Evolutionary conservation across 1,140 invertebrate species (phyloP).

Genomic region (Chionoecetes opilio): DNA sequence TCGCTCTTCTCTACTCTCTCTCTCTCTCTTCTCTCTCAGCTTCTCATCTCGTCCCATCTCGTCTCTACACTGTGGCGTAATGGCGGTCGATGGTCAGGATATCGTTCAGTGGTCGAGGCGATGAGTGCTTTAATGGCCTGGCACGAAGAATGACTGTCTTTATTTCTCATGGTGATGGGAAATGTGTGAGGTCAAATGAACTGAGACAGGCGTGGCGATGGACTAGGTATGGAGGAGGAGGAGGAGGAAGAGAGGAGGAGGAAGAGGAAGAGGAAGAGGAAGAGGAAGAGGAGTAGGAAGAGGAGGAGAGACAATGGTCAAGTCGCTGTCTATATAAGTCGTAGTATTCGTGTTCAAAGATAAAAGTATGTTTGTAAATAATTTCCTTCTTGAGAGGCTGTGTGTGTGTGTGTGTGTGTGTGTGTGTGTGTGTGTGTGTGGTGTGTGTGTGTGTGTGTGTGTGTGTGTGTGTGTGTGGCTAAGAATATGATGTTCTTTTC

Average conservation of each 20-base stretch:
- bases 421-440: slow-evolving; percentile 27
- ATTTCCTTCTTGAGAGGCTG: not conserved
- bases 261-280: not conserved
- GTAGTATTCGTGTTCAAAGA: not conserved
- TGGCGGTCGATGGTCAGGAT: not conserved
- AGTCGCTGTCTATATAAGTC: not conserved
- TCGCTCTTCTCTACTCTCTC: no score
- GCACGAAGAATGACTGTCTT: not conserved
- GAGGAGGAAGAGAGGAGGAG: not conserved
- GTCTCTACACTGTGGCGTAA: no score
- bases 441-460: not conserved
- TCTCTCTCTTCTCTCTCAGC: no score
- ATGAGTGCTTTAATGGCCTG: not conserved
- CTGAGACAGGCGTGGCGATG: not conserved
- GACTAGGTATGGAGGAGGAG: not conserved
- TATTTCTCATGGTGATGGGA: slow-evolving; percentile 28
- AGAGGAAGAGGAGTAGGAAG: not conserved
- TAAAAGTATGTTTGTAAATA: not conserved
- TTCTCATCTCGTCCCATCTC: no score
- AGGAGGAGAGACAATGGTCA: not conserved
- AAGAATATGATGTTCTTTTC: not conserved
- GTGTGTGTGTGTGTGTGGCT: not conserved
- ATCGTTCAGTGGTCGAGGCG: not conserved
- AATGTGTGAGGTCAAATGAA: not conserved
- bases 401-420: not conserved